Evolutionary conservation across 2,888 invertebrate species (phyloP).

Genomic region (Hymenopus coronatus): DNA sequence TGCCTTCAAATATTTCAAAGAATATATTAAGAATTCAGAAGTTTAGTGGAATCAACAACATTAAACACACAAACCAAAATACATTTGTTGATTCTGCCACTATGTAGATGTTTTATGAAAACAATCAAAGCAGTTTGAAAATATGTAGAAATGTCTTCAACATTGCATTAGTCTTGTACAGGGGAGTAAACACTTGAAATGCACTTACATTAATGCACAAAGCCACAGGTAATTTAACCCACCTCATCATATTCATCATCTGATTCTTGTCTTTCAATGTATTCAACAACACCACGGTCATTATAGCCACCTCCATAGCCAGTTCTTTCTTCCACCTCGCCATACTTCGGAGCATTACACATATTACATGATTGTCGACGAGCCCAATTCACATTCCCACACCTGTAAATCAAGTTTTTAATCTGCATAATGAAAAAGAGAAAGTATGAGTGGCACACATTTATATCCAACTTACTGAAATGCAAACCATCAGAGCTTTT

Average conservation of each 20-base stretch:
- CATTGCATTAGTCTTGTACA: too few relatives aligned
- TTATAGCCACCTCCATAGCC: slow-evolving; percentile 91
- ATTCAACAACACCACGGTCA: slow-evolving; percentile 94
- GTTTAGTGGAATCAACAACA: too few relatives aligned
- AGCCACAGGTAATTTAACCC: slow-evolving; percentile 19
- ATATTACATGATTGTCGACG: slow-evolving; percentile 94
- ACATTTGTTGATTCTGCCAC: too few relatives aligned
- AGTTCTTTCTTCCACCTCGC: slow-evolving; percentile 76
- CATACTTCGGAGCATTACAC: slow-evolving; percentile 97
- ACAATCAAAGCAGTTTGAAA: too few relatives aligned
- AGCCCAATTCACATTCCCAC: slow-evolving; percentile 99
- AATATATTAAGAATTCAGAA: too few relatives aligned
- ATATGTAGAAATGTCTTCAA: too few relatives aligned
- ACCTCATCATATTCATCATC: slow-evolving; percentile 98
- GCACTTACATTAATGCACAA: too few relatives aligned
- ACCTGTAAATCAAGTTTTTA: slow-evolving; percentile 44
- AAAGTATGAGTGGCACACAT: background rate
- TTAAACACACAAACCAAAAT: too few relatives aligned
- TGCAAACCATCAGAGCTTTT: too few relatives aligned
- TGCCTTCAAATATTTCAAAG: too few relatives aligned
- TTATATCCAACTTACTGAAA: background rate
- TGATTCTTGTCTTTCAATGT: slow-evolving; percentile 78
- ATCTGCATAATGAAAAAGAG: background rate
- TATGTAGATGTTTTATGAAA: too few relatives aligned
- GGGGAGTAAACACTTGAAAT: too few relatives aligned